Evolutionary conservation across 2,797 vertebrate species (phyloP).

Genomic region (Rhinoraja longicauda): DNA sequence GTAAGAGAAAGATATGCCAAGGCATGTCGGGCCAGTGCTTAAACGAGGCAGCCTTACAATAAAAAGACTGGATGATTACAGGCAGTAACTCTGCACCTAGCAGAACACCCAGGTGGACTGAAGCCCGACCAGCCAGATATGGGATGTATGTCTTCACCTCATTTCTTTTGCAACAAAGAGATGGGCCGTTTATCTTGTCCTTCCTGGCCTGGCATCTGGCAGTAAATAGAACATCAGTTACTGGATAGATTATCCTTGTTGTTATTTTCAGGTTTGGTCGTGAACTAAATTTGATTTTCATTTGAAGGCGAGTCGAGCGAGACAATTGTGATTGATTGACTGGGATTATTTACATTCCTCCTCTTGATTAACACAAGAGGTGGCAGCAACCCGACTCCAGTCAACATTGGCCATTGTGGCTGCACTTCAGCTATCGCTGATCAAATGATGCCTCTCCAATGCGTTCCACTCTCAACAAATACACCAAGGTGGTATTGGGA

Average conservation of each 20-base stretch:
- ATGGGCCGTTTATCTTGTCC: constrained; percentile 36
- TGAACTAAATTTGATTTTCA: not conserved
- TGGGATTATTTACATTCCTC: constrained; percentile 33
- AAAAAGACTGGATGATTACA: not conserved
- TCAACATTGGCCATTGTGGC: not conserved
- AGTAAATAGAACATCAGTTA: not conserved
- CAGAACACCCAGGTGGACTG: constrained; percentile 35
- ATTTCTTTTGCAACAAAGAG: not conserved
- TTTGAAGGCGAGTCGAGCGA: not conserved
- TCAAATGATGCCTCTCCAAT: constrained; percentile 18
- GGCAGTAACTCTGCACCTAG: not conserved
- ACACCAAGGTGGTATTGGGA: constrained; percentile 1
- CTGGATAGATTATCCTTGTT: not conserved
- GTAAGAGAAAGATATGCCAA: constrained; percentile 19
- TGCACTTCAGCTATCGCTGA: constrained; percentile 16
- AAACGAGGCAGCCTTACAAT: not conserved
- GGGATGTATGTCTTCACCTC: not conserved
- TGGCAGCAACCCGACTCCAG: not conserved
- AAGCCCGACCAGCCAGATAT: not conserved
- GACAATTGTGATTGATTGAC: constrained; percentile 32
- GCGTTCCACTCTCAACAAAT: not conserved
- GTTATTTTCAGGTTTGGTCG: not conserved
- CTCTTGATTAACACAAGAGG: constrained; percentile 27
- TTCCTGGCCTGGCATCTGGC: not conserved
- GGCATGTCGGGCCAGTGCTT: not conserved